Conservation (phyloP, 2,113 vertebrate genomes). For the Myrmophylax atrothorax region DNA sequence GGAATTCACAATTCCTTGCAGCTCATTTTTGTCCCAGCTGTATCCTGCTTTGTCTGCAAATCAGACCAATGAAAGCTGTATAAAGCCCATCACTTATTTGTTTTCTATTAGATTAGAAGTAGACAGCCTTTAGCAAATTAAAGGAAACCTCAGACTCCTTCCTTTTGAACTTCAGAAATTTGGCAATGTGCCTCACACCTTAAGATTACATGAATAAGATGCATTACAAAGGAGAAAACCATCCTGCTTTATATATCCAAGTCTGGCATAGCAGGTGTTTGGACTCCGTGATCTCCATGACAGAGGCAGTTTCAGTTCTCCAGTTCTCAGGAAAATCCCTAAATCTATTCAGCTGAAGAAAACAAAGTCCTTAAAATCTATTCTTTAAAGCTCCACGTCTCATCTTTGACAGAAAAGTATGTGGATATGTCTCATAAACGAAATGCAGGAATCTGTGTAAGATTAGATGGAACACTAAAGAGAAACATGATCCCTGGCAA, state of each 20-base stretch:
- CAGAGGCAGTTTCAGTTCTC: not conserved
- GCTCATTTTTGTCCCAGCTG: not conserved
- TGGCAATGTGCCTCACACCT: not conserved
- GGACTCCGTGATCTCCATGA: not conserved
- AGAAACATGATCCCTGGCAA: not conserved
- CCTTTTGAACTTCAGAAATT: not conserved
- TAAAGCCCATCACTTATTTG: not conserved
- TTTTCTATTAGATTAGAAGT: not conserved
- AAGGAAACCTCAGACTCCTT: not conserved
- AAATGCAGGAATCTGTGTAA: not conserved
- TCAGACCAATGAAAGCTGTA: not conserved
- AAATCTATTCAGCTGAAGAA: not conserved
- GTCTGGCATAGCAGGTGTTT: not conserved
- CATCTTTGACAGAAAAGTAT: not conserved
- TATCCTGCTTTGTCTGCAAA: not conserved
- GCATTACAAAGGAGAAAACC: not conserved
- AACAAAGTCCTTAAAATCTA: not conserved
- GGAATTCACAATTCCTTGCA: not conserved
- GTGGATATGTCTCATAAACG: not conserved
- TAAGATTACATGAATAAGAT: not conserved
- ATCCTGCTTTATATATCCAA: not conserved
- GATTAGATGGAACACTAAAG: not conserved
- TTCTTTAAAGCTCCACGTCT: not conserved
- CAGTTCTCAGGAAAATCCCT: not conserved
- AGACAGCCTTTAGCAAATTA: not conserved